Conservation (phyloP, 53 echinoderm and acorn worm species). For the Paracentrotus lividus region DNA sequence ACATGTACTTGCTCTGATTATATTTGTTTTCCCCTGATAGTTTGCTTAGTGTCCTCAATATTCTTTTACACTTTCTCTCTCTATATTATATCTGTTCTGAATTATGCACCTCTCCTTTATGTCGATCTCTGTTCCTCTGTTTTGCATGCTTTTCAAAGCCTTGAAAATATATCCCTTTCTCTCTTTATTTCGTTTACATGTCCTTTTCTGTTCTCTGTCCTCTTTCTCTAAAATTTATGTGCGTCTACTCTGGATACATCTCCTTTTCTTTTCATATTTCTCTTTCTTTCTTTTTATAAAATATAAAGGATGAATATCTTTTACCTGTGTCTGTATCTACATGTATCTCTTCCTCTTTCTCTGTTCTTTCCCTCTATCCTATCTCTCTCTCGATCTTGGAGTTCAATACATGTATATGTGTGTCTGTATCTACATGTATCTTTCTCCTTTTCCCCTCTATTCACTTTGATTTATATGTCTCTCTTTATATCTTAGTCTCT, state of each 20-base stretch:
- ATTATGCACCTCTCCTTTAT: too few relatives aligned
- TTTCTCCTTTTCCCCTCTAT: not conserved
- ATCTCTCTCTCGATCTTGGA: not conserved
- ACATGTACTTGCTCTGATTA: too few relatives aligned
- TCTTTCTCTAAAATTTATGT: too few relatives aligned
- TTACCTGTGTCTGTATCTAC: not conserved
- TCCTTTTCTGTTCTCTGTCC: not conserved
- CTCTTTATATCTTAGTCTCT: too few relatives aligned
- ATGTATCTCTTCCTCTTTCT: not conserved
- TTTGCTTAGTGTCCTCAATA: too few relatives aligned
- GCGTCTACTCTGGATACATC: not conserved
- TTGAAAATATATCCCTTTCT: not conserved
- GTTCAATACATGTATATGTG: too few relatives aligned
- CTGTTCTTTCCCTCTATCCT: not conserved
- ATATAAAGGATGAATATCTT: too few relatives aligned
- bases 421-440: too few relatives aligned
- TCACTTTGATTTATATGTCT: too few relatives aligned
- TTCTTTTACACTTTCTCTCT: not conserved
- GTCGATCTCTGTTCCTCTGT: too few relatives aligned
- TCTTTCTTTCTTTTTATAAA: not conserved
- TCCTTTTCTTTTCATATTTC: not conserved
- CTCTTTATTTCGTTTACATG: not conserved
- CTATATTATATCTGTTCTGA: not conserved
- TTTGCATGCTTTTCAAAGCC: too few relatives aligned
- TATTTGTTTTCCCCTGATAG: too few relatives aligned